Percentiles rank a stretch among this genome's conserved stretches.
phyloP scores from a whole-genome alignment of 2,888 invertebrate species.

The Ichneumon xanthorius region DNA sequence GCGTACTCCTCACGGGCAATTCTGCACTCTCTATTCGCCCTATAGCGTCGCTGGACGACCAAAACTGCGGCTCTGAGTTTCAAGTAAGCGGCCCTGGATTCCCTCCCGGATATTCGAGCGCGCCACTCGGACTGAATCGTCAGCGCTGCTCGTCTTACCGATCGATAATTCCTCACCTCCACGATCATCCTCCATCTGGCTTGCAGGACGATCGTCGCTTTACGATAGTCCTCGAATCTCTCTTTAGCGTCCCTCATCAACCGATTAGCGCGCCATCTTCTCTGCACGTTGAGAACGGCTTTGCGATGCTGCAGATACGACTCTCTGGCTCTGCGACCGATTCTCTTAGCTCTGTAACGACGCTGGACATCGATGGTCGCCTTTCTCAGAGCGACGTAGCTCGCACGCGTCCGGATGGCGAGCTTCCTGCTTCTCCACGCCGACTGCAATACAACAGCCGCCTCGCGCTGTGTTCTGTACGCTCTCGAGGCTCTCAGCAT shows the following conservation, averaged over 20 bases:
- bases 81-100: constrained; percentile 77
- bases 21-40: constrained; percentile 35
- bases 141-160: constrained; percentile 75
- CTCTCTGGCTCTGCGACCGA: constrained; percentile 72
- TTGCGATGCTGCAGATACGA: constrained; percentile 77
- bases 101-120: constrained; percentile 80
- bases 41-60: constrained; percentile 72
- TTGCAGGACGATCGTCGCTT: constrained; percentile 77
- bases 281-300: constrained; percentile 82
- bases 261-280: constrained; percentile 80
- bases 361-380: constrained; percentile 84
- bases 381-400: constrained; percentile 74
- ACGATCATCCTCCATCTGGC: constrained; percentile 70
- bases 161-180: constrained; percentile 45
- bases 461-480: constrained; percentile 65
- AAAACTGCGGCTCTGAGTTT: constrained; percentile 59
- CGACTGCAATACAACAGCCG: constrained; percentile 71
- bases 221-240: constrained; percentile 41
- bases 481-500: constrained; percentile 52
- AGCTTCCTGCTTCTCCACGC: constrained; percentile 67
- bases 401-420: constrained; percentile 23
- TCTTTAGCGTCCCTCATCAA: constrained; percentile 63
- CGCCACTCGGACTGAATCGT: constrained; percentile 84
- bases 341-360: constrained; percentile 83
- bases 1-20: constrained; percentile 76